Conservation (phyloP, 2,113 vertebrate genomes). For the Phrynocephalus versicolor region DNA sequence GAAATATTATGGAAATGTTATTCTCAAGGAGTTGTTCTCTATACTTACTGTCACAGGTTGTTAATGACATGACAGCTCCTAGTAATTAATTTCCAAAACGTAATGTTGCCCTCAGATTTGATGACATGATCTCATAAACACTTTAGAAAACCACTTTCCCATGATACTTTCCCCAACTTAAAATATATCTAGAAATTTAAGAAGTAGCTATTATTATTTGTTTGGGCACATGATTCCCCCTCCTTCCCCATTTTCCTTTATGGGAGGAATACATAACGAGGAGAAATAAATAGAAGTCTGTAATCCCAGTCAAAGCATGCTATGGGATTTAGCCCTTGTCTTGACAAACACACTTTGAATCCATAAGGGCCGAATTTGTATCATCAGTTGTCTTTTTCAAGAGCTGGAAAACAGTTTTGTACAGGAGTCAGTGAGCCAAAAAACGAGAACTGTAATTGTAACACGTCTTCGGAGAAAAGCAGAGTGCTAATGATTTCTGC, state of each 20-base stretch:
- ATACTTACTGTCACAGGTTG: neutral
- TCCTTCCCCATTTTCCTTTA: neutral
- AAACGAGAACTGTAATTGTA: conserved; percentile 24
- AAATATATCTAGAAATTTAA: neutral
- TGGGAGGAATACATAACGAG: neutral
- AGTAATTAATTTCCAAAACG: neutral
- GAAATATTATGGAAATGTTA: neutral
- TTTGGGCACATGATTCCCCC: neutral
- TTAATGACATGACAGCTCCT: neutral
- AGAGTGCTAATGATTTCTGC: conserved; percentile 4
- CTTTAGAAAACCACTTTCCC: neutral
- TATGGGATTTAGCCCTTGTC: neutral
- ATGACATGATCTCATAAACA: neutral
- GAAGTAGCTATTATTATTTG: neutral
- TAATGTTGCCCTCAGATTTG: neutral
- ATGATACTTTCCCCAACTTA: neutral
- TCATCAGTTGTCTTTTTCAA: conserved; percentile 1
- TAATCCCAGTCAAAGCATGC: neutral
- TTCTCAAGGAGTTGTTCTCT: neutral
- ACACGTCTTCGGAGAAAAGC: conserved; percentile 15
- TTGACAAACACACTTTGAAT: conserved; percentile 2
- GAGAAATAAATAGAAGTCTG: neutral
- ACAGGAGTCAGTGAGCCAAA: neutral
- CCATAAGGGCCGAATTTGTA: neutral
- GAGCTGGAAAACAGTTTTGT: conserved; percentile 14